Evolutionary conservation across 2,888 invertebrate species (phyloP).

Genomic region (Actias luna): DNA sequence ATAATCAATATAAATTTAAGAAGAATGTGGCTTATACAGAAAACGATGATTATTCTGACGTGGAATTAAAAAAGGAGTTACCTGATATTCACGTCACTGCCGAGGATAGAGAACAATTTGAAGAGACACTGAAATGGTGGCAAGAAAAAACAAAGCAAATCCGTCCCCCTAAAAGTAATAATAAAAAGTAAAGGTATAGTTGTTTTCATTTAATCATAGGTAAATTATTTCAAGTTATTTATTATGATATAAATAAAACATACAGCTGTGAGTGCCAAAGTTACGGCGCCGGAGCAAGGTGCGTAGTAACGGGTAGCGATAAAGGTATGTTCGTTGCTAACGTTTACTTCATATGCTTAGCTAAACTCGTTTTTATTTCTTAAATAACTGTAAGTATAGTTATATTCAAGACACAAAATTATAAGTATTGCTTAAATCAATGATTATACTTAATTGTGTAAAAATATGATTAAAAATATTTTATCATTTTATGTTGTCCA

Average conservation of each 20-base stretch:
- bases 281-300: conserved; percentile 72
- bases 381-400: conserved; percentile 9
- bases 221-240: conserved; percentile 45
- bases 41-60: conserved; percentile 69
- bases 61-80: conserved; percentile 72
- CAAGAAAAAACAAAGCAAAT: conserved; percentile 72
- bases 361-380: conserved; percentile 20
- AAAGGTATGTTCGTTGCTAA: conserved; percentile 40
- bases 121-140: conserved; percentile 79
- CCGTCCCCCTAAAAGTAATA: conserved; percentile 47
- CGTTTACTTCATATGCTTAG: conserved; percentile 25
- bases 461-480: not conserved
- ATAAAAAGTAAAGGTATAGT: conserved; percentile 28
- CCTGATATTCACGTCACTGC: conserved; percentile 75
- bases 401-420: conserved; percentile 1
- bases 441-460: conserved; percentile 1
- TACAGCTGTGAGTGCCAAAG: conserved; percentile 79
- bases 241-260: conserved; percentile 53
- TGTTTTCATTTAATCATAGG: conserved; percentile 28
- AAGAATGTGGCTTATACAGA: conserved; percentile 67
- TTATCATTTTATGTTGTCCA: not conserved
- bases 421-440: not conserved
- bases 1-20: conserved; percentile 61
- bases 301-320: conserved; percentile 65
- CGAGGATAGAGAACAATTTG: conserved; percentile 74